phyloP scores from a whole-genome alignment of 2,888 invertebrate species.

The Cetonia aurata region DNA sequence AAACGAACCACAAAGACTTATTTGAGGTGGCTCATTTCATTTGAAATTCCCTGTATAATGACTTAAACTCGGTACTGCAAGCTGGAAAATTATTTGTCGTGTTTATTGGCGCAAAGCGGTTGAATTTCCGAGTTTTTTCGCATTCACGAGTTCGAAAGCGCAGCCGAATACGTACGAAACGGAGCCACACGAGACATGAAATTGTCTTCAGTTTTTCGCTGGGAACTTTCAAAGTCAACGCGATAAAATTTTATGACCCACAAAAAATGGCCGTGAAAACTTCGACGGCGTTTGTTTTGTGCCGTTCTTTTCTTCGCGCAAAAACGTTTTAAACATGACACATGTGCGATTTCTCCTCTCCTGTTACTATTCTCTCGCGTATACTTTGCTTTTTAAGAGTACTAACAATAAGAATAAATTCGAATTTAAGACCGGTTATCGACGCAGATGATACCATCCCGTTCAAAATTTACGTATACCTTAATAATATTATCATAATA shows the following conservation, averaged over 20 bases:
- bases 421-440: too few relatives aligned
- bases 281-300: constrained; percentile 37
- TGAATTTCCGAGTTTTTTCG: background rate
- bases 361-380: background rate
- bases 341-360: constrained; percentile 18
- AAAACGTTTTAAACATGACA: constrained; percentile 11
- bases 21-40: too few relatives aligned
- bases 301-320: constrained; percentile 8
- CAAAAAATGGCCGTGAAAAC: constrained; percentile 42
- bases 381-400: background rate
- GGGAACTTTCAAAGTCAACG: constrained; percentile 42
- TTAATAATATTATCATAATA: too few relatives aligned
- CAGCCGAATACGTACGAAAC: background rate
- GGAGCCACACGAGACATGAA: constrained; percentile 26
- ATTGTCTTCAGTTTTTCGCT: constrained; percentile 41
- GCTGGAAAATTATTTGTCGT: background rate
- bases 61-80: background rate
- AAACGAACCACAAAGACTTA: too few relatives aligned
- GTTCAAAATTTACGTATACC: too few relatives aligned
- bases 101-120: constrained; percentile 14
- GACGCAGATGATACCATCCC: too few relatives aligned
- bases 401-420: too few relatives aligned
- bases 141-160: constrained; percentile 14
- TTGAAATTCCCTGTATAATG: too few relatives aligned
- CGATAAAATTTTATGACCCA: constrained; percentile 47